Base-by-base conservation (phyloP, 1,140 invertebrate genomes). In the Macrosteles quadrilineatus region DNA sequence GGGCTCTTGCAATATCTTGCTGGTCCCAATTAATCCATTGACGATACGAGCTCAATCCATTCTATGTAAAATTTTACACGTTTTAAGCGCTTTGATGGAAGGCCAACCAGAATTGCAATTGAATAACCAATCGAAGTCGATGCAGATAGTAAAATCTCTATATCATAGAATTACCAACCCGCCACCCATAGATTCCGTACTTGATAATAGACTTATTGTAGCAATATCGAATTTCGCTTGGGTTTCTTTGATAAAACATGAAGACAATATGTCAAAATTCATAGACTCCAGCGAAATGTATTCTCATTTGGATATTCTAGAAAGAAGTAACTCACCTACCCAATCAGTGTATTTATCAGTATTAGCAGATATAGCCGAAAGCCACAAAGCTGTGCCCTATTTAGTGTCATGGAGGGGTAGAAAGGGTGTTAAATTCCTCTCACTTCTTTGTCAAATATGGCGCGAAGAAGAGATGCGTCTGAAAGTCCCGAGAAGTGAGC, bases 301-400 rank as follows among this genome's bases (percentile, higher is more conserved):
- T 29, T 14, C 23, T 59, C 55, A 59, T n/a, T 6, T 59, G 3
- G 55, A 59, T 25, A 59, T 59, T 25, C 6, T 59, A 59, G 55
- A 59, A n/a, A 59, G 55, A 59, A 59, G 55, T 30, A 6, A 14
- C 27, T 25, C 4, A 9, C 23, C 55, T 59, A 25, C 11, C 4
- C 55, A 59, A 59, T 11, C 27, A 11, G 27, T 59, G 9, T 25
- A 29, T n/a, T n/a, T 59, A 25, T 59, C 55, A n/a, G 27, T 59
- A 25, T 29, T 59, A 30, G 55, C n/a, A 2, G 55, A 59, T 59
- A 6, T 59, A 3, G 21, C 21, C 11, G 55, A 59, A 59, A 4
- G 11, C 27, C 25, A 30, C 3, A 14, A 59, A n/a, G 2, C 14
- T 30, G 27, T 59, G 12, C 55, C 55, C 2, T 59, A 59, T 30